A percentile compares a stretch with the other conserved stretches of the same genome.
These are phyloP conservation scores for Platyrinchus mystaceus DNA, from an alignment of 2,797 vertebrate species.

Conservation along the genomic window DNA sequence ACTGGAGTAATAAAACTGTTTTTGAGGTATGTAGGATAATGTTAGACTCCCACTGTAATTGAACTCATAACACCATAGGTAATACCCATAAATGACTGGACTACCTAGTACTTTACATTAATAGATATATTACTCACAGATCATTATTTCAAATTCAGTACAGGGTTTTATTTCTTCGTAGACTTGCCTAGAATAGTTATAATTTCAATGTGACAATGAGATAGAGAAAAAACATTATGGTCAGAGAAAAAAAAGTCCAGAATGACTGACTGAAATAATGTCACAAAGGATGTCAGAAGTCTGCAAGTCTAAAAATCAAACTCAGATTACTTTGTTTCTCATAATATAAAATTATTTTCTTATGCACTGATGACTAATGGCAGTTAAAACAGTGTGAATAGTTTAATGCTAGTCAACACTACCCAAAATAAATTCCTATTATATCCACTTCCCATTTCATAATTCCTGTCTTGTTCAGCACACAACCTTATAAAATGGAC, in stretches of 20 bases:
- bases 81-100: background rate
- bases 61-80: background rate
- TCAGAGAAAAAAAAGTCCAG: background rate
- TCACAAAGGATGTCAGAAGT: background rate
- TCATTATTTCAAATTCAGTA: background rate
- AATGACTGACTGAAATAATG: background rate
- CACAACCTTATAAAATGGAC: background rate
- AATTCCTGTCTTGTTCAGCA: background rate
- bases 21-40: background rate
- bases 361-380: background rate
- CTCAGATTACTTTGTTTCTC: background rate
- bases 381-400: background rate
- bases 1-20: background rate
- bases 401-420: background rate
- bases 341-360: background rate
- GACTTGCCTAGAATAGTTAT: background rate
- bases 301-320: background rate
- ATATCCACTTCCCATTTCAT: background rate
- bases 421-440: background rate
- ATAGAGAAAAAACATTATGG: background rate
- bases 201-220: background rate
- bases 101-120: background rate
- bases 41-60: rapidly evolving
- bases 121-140: background rate
- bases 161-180: background rate